Evolutionary conservation across 2,113 vertebrate genomes (phyloP).

Genomic region (Ctenomys sociabilis): DNA sequence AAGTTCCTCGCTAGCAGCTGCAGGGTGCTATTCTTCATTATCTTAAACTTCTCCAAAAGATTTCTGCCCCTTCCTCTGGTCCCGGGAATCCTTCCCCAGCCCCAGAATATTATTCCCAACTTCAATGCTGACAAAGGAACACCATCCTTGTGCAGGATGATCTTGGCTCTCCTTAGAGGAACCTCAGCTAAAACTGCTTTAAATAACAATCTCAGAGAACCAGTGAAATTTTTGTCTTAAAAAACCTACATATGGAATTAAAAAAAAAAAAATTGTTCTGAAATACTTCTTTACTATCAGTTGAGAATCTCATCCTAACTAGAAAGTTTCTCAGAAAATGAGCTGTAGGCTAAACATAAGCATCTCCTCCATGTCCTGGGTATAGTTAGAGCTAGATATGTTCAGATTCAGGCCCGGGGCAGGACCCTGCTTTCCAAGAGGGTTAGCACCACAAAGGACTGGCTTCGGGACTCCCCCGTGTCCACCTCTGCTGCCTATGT

Average conservation of each 20-base stretch:
- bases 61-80: not conserved
- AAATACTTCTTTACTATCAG: not conserved
- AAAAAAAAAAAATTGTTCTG: not conserved
- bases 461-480: not conserved
- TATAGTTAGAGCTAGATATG: not conserved
- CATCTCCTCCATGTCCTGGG: not conserved
- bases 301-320: not conserved
- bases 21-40: not conserved
- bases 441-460: not conserved
- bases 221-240: not conserved
- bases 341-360: not conserved
- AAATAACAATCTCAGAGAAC: not conserved
- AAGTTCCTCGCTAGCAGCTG: not conserved
- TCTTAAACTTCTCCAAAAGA: not conserved
- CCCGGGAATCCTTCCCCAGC: not conserved
- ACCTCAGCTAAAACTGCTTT: not conserved
- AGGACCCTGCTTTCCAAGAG: not conserved
- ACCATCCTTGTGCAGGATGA: not conserved
- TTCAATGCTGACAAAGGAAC: not conserved
- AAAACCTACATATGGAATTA: not conserved
- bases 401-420: not conserved
- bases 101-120: not conserved
- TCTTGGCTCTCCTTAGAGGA: not conserved
- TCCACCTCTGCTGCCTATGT: not conserved
- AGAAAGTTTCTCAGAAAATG: conserved; percentile 14